Evolutionary conservation across 2,888 invertebrate species (phyloP), one percentile per base, ranked within the genome.

Genomic region (Anthophora plumipes): DNA sequence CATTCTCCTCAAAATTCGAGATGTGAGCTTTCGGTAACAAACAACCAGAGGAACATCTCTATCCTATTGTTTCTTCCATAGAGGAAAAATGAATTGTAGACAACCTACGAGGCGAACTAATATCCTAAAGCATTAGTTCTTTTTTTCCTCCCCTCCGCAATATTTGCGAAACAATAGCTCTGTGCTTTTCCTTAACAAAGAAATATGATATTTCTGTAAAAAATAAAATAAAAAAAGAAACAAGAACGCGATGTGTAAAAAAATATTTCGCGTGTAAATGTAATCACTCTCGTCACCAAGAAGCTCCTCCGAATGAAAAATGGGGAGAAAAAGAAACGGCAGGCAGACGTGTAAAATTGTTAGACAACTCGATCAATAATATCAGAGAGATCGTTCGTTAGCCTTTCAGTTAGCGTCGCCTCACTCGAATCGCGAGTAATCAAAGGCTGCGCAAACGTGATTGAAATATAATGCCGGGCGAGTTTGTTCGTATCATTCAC

Each of bases 361-460:
- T 84, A 84, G 80, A 84, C 84, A 87, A 87, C 88, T 79, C 82
- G 86, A 87, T 88, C 86, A 88, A 87, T 88, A 88, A 82, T 86
- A 87, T 84, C 86, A 78, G 84, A 88, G 84, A 84, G 86, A 88
- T 88, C 88, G 86, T 87, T 87, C 88, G 86, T 87, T 87, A 87
- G 88, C 84, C 79, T 80, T 67, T 61, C 72, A 76, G 86, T 88
- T 88, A 86, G 82, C 72, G 84, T 82, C 82, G 82, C 88, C 80
- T 78, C 80, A 77, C 80, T 75, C 88, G 85, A 88, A 86, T 88
- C 79, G 84, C 84, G 84, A 80, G 82, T 87, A 87, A 87, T 88
- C 88, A 88, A 87, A 88, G 87, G 87, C 89, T 68, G 89, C 80
- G 81, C 83, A 88, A 87, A 87, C 87, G 87, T 87, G 87, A 86